Evolutionary conservation across 2,797 vertebrate species (phyloP).

Genomic region (Staurois parvus): DNA sequence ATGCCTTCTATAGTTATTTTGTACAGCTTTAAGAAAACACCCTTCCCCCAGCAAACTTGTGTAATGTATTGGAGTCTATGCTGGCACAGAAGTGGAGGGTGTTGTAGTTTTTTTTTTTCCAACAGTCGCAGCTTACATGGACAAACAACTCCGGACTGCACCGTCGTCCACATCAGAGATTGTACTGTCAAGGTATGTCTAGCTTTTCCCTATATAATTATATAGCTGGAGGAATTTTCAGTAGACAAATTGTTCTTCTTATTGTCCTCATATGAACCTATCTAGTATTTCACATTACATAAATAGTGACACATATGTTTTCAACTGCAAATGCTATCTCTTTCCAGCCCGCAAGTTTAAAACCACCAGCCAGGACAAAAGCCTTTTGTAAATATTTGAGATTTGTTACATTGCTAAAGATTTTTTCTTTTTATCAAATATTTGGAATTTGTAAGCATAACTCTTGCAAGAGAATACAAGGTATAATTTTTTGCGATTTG

Average conservation of each 20-base stretch:
- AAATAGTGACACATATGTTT: not conserved
- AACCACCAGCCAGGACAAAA: not conserved
- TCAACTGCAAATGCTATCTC: not conserved
- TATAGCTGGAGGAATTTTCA: too few species aligned
- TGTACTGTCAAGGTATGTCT: conserved; percentile 8
- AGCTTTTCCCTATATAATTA: too few species aligned
- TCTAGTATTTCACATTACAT: not conserved
- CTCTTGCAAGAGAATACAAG: not conserved
- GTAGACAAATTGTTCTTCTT: not conserved
- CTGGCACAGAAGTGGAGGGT: conserved; percentile 24
- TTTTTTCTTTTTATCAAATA: too few species aligned
- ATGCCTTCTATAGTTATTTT: not conserved
- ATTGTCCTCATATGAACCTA: not conserved
- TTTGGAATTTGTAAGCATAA: not conserved
- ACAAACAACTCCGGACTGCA: not conserved
- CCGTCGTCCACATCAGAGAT: not conserved
- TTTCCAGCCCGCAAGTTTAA: not conserved
- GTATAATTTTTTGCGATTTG: not conserved
- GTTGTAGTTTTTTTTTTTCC: conserved; percentile 17
- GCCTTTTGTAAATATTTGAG: not conserved
- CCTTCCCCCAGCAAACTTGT: conserved; percentile 29
- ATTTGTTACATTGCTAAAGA: not conserved
- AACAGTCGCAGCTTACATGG: not conserved
- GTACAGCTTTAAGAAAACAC: conserved; percentile 39
- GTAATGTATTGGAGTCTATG: conserved; percentile 33